Evolutionary conservation across 64 coral and sea anemone genomes (phyloP), one percentile per base, ranked within the genome.

Genomic region (Orbicella faveolata): DNA sequence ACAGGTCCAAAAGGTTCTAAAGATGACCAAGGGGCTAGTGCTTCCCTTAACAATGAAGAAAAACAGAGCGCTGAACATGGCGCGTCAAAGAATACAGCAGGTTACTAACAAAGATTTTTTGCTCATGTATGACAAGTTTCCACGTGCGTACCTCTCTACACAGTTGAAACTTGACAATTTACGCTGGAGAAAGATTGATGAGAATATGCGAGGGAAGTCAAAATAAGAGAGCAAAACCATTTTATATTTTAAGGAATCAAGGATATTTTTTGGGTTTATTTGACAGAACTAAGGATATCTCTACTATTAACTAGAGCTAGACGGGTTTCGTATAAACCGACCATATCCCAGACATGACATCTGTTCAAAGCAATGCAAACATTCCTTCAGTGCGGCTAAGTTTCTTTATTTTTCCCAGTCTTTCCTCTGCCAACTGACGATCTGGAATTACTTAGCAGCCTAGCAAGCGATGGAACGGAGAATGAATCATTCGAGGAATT

Each of bases 401-500:
- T 33, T 6, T 68, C 11, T 21, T 7, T 53, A 36, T 75, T 34
- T n/a, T 57, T 74, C 6, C 44, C 34, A 77, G 55, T 34, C 51
- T 75, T 77, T 21, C 34, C 34, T 37, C 37, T 78, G 36, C 87
- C 72, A 78, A 61, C 73, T 63, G 87, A 88, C 21, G 76, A 88
- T 73, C 61, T 88, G 23, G 87, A 88, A 62, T 88, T 88, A 33
- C 87, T 77, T 20, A 65, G 36, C 36, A 62, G n/a, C 37, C 53
- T 77, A 6, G 36, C 37, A 9, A 78, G 33, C 21, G 72, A 88
- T 64, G 39, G 76, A 34, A 26, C 30, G 6, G 87, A 88, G 19
- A 65, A 77, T 77, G 87, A 88, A 77, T 88, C 87, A 59, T 88
- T 88, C 23, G 87, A 88, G 36, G 62, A 63, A 39, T 73, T 88